phyloP scores from a whole-genome alignment of 2,113 vertebrate genomes.

The Prionailurus viverrinus region DNA sequence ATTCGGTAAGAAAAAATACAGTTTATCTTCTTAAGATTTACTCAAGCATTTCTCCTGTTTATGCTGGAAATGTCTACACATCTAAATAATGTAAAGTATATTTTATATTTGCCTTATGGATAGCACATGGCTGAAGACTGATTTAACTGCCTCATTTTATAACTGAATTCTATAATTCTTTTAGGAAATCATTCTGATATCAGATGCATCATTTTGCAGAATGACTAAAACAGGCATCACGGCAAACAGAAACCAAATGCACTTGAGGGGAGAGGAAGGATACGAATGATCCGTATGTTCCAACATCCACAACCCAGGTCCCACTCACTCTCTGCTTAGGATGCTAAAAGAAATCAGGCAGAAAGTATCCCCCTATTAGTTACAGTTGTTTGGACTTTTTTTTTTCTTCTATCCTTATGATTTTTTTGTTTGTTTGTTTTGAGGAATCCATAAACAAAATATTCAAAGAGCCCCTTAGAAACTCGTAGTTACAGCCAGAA shows the following conservation, averaged over 20 bases:
- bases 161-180: neutral
- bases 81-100: neutral
- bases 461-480: neutral
- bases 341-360: neutral
- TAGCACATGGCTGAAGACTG: neutral
- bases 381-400: neutral
- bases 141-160: neutral
- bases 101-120: neutral
- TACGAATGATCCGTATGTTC: neutral
- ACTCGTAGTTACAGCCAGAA: neutral
- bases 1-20: neutral
- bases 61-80: neutral
- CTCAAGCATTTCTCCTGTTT: conserved; percentile 9
- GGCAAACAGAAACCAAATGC: neutral
- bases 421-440: neutral
- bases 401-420: neutral
- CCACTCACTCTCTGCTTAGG: neutral
- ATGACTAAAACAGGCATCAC: neutral
- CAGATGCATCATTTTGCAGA: neutral
- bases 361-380: neutral
- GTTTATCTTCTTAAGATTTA: conserved; percentile 13
- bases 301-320: neutral
- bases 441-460: conserved; percentile 40
- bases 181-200: neutral
- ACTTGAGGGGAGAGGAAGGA: neutral